Percentiles rank a stretch among this genome's conserved stretches.
These are phyloP conservation scores for Cotesia chilonis DNA, from an alignment of 1,140 invertebrate genomes.

Conservation along the genomic window DNA sequence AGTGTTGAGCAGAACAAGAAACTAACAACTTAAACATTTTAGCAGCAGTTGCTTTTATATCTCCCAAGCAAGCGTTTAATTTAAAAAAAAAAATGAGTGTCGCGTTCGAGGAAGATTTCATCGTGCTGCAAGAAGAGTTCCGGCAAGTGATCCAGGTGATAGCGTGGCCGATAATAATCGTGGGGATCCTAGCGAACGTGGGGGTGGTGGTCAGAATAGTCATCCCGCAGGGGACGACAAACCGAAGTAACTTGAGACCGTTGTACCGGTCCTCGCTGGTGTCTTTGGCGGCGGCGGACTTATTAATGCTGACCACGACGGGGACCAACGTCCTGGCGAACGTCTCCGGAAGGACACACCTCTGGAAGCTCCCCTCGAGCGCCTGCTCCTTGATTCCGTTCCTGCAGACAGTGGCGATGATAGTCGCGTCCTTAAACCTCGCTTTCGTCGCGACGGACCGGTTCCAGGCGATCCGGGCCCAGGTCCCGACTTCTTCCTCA, in stretches of 20 bases:
- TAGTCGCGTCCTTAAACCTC: slow-evolving; percentile 65
- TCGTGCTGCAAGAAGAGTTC: slow-evolving; percentile 3
- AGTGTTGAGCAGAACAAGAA: too few relatives aligned
- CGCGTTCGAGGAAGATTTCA: neutral
- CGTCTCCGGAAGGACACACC: slow-evolving; percentile 30
- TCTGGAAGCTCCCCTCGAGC: slow-evolving; percentile 46
- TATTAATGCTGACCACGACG: slow-evolving; percentile 41
- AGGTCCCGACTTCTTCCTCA: slow-evolving; percentile 32
- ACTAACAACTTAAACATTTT: too few relatives aligned
- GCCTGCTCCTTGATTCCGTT: slow-evolving; percentile 64
- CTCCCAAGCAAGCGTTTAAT: too few relatives aligned
- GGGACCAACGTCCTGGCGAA: slow-evolving; percentile 41
- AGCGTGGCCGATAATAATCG: slow-evolving; percentile 45
- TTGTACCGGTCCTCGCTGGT: slow-evolving; percentile 44
- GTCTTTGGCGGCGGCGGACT: slow-evolving; percentile 46
- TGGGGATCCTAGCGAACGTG: slow-evolving; percentile 44
- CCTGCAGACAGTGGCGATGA: slow-evolving; percentile 62
- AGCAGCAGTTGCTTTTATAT: too few relatives aligned
- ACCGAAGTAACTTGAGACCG: slow-evolving; percentile 36
- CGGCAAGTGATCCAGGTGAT: slow-evolving; percentile 44
- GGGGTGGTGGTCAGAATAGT: slow-evolving; percentile 42
- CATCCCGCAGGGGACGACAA: too few relatives aligned
- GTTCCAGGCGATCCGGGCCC: slow-evolving; percentile 47
- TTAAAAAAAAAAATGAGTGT: slow-evolving; percentile 4
- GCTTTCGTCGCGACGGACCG: slow-evolving; percentile 66